Conservation (phyloP, 2,113 vertebrate genomes). For the Hiodon alosoides region DNA sequence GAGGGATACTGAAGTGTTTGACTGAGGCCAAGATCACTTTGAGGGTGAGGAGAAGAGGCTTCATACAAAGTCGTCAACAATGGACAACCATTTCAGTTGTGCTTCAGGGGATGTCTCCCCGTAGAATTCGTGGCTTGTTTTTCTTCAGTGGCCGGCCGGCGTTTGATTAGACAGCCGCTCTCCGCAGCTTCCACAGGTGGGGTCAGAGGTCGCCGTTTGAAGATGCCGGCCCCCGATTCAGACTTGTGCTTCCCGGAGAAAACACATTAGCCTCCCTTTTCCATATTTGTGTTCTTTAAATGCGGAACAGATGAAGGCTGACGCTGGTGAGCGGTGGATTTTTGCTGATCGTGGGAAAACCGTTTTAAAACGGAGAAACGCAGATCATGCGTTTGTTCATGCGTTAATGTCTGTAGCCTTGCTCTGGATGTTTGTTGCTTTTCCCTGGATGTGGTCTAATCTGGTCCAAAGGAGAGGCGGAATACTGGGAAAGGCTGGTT, state of each 20-base stretch:
- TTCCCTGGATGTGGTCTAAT: background rate
- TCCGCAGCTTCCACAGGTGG: slow-evolving; percentile 41
- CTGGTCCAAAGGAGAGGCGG: background rate
- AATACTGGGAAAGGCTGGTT: background rate
- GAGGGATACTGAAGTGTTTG: slow-evolving; percentile 33
- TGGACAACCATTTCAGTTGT: slow-evolving; percentile 30
- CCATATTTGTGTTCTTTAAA: slow-evolving; percentile 31
- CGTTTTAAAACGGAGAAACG: background rate
- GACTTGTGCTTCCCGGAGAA: slow-evolving; percentile 33
- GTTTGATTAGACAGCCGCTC: slow-evolving; percentile 37
- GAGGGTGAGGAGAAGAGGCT: background rate
- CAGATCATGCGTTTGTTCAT: background rate
- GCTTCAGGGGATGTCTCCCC: slow-evolving; percentile 8
- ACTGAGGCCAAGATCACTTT: slow-evolving; percentile 11
- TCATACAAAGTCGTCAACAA: slow-evolving; percentile 37
- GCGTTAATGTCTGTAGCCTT: background rate
- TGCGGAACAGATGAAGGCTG: slow-evolving; percentile 37
- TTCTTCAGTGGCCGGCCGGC: slow-evolving; percentile 41
- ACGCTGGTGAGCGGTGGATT: slow-evolving; percentile 33
- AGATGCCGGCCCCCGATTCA: slow-evolving; percentile 41
- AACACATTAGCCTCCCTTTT: slow-evolving; percentile 39
- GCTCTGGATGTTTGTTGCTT: background rate
- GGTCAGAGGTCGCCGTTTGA: slow-evolving; percentile 47
- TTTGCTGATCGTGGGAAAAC: slow-evolving; percentile 17
- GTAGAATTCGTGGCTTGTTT: slow-evolving; percentile 30